phyloP scores from a whole-genome alignment of 2,797 vertebrate genomes.

The Melanotaenia parkinsoni region DNA sequence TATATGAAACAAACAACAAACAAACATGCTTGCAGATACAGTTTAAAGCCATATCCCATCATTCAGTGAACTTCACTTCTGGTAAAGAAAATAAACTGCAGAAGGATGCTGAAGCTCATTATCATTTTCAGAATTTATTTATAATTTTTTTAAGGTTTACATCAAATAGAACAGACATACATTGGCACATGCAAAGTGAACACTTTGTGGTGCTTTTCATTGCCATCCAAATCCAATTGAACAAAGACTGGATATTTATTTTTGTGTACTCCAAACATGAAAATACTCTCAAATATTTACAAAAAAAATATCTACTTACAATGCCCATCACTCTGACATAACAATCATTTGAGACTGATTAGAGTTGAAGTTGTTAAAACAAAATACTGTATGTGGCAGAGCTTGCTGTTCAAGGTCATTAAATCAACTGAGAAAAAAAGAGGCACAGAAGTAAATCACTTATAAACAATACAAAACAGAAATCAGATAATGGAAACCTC shows the following conservation, averaged over 20 bases:
- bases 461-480: slow-evolving; percentile 75
- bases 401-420: slow-evolving; percentile 71
- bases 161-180: slow-evolving; percentile 84
- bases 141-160: slow-evolving; percentile 67
- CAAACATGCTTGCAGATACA: slow-evolving; percentile 81
- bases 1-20: slow-evolving; percentile 73
- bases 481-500: slow-evolving; percentile 73
- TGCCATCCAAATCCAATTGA: slow-evolving; percentile 78
- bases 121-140: slow-evolving; percentile 78
- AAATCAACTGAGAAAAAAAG: slow-evolving; percentile 69
- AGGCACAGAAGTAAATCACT: slow-evolving; percentile 79
- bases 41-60: slow-evolving; percentile 79
- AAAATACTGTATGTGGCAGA: slow-evolving; percentile 71
- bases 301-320: slow-evolving; percentile 79
- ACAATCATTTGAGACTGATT: slow-evolving; percentile 59
- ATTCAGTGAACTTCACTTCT: slow-evolving; percentile 50
- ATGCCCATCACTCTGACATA: slow-evolving; percentile 71
- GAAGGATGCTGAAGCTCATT: slow-evolving; percentile 74
- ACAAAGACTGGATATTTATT: slow-evolving; percentile 79
- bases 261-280: slow-evolving; percentile 82
- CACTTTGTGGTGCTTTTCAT: slow-evolving; percentile 82
- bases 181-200: slow-evolving; percentile 85
- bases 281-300: slow-evolving; percentile 84
- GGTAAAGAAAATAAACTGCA: slow-evolving; percentile 67
- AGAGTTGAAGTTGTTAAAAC: slow-evolving; percentile 58